These are phyloP conservation scores for Elephantulus edwardii DNA, from an alignment of 2,113 vertebrate species.

Conservation along the genomic window DNA sequence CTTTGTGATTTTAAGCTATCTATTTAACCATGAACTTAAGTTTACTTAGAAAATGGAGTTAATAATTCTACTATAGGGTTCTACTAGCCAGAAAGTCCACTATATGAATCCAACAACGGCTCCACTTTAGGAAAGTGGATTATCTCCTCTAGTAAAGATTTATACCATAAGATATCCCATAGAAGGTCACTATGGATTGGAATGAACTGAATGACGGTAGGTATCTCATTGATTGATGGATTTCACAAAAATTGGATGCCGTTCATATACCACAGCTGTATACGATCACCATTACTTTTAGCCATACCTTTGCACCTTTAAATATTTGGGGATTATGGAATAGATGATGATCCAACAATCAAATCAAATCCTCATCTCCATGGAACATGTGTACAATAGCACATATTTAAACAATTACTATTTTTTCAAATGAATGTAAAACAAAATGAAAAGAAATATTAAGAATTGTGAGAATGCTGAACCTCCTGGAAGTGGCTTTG, in stretches of 20 bases:
- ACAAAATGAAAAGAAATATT: neutral
- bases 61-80: too few species aligned
- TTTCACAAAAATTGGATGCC: neutral
- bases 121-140: too few species aligned
- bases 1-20: neutral
- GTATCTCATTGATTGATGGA: neutral
- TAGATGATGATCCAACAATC: neutral
- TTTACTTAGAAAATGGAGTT: slow-evolving; percentile 34
- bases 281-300: neutral
- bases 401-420: neutral
- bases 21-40: neutral
- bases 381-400: neutral
- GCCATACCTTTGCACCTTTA: neutral
- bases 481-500: too few species aligned
- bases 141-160: too few species aligned
- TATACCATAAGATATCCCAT: too few species aligned
- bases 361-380: neutral
- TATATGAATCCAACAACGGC: too few species aligned
- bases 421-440: neutral
- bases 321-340: neutral
- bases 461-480: too few species aligned
- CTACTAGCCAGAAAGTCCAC: too few species aligned
- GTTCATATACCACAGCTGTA: neutral
- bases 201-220: neutral
- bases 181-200: too few species aligned